Base-by-base conservation (phyloP, 2,888 invertebrate genomes). In the Busseola fusca region DNA sequence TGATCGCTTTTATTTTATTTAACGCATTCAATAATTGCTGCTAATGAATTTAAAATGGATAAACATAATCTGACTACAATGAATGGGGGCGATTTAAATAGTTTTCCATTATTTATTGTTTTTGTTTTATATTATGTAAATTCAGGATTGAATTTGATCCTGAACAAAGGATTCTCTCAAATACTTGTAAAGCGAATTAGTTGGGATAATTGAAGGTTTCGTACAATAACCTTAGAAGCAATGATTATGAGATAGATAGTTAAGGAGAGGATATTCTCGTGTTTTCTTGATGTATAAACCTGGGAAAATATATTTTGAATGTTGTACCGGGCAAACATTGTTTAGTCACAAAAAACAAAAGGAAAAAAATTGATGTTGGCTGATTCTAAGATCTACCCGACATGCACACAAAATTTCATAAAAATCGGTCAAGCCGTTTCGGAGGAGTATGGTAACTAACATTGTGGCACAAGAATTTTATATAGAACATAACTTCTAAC, bases 31-130 rank as follows among this genome's bases (percentile, higher is more conserved):
- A n/a, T 74, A 68, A 70, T 62, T 60, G 50, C 34, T 58, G 57
- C 34, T 81, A 81, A 82, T 79, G 75, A 58, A 59, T 78, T 69
- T 71, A 37, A 69, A 80, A 77, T 65, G 66, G 73, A 57, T 59
- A 48, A 69, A 57, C 30, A 34, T 82, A 80, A 84, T 82, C 64
- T 74, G 37, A 78, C 72, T 79, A 65, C 84, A 84, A 84, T 86
- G 64, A 74, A 75, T 52, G 72, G 73, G 48, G 64, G 42, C 60
- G 12, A 65, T 78, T 78, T 65, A 16, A 65, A 69, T 60, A 78
- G 69, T 78, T 78, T 71, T 40, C 7, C 3, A 76, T 72, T 65
- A 72, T 75, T 74, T 34, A 70, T 62, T 25, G 62, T 34, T 58
- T 63, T 72, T 74, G 80, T 83, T 80, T 76, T 34, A 7, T 48